phyloP scores from a whole-genome alignment of 2,797 vertebrate species.

The Setipinna tenuifilis region DNA sequence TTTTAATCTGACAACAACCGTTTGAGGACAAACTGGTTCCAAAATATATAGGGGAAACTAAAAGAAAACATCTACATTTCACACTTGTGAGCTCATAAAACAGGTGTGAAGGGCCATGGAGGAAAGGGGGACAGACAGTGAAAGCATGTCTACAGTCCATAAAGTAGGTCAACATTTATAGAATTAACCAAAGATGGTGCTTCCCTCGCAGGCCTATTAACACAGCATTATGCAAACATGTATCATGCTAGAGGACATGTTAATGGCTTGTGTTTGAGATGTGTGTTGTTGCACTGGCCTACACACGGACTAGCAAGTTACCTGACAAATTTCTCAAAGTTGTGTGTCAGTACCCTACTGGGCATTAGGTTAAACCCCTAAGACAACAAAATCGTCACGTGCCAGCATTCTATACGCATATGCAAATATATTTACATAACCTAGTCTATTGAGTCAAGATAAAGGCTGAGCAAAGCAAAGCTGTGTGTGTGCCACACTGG shows the following conservation, averaged over 20 bases:
- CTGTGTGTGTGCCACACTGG: not conserved
- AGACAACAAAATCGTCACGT: not conserved
- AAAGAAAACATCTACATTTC: not conserved
- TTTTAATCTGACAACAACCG: not conserved
- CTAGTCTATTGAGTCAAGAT: not conserved
- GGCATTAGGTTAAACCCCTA: not conserved
- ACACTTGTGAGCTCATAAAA: not conserved
- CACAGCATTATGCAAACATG: not conserved
- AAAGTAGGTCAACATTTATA: slow-evolving; percentile 16
- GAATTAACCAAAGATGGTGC: not conserved
- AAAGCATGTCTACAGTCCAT: not conserved
- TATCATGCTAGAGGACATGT: not conserved
- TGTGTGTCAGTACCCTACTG: not conserved
- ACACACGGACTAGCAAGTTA: not conserved
- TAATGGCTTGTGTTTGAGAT: not conserved
- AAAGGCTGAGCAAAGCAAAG: not conserved
- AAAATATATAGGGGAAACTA: not conserved
- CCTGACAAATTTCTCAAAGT: not conserved
- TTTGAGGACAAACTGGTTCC: not conserved
- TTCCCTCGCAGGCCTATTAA: not conserved
- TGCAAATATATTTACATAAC: not conserved
- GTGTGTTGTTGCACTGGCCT: not conserved
- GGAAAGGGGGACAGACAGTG: not conserved
- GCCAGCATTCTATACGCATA: not conserved
- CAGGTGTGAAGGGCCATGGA: not conserved